A percentile compares a stretch with the other conserved stretches of the same genome.
Conservation (phyloP, 2,113 vertebrate genomes). For the Brachypteracias leptosomus region DNA sequence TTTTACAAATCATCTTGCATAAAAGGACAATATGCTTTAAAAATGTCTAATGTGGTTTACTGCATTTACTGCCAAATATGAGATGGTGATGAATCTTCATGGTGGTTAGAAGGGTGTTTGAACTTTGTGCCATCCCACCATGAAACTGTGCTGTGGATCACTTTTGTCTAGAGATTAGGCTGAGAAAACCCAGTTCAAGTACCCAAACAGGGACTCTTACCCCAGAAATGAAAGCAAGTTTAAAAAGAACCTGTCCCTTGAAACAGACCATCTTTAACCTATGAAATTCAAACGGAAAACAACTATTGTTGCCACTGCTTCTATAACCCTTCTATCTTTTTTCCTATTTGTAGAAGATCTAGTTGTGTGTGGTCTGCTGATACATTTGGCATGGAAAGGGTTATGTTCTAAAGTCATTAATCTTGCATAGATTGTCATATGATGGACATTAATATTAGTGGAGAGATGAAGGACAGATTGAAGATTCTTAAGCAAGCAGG, state of each 20-base stretch:
- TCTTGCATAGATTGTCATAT: background rate
- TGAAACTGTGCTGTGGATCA: background rate
- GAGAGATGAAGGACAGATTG: slow-evolving; percentile 20
- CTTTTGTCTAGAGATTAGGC: background rate
- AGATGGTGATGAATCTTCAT: background rate
- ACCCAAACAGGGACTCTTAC: background rate
- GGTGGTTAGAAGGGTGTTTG: background rate
- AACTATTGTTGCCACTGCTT: background rate
- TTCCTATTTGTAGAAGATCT: background rate
- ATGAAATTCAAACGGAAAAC: background rate
- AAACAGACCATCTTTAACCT: background rate
- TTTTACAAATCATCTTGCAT: background rate
- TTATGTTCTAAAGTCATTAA: slow-evolving; percentile 19
- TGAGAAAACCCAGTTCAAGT: background rate
- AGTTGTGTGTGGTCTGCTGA: background rate
- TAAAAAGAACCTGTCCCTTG: background rate
- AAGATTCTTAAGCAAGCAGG: slow-evolving; percentile 12
- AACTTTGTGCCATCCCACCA: background rate
- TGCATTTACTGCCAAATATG: background rate
- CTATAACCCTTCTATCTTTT: background rate
- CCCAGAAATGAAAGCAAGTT: background rate
- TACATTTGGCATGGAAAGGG: background rate
- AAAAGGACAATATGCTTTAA: background rate
- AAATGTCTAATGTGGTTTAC: background rate
- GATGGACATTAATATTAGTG: slow-evolving; percentile 7